Conservation (phyloP, 2,113 vertebrate species). For the Ascaphus truei region DNA sequence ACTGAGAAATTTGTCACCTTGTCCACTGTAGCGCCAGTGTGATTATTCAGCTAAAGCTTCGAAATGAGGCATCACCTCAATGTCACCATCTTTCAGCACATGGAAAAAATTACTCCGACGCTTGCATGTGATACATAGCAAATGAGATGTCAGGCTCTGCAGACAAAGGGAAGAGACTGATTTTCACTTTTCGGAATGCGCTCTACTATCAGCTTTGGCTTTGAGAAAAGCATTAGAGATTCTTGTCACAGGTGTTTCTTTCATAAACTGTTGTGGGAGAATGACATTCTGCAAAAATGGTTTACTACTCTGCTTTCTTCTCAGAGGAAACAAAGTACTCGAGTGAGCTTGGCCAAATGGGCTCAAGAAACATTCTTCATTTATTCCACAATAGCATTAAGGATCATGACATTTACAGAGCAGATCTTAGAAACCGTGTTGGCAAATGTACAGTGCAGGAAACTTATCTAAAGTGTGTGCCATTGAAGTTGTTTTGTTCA, state of each 20-base stretch:
- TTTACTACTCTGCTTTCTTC: constrained; percentile 74
- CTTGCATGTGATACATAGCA: constrained; percentile 79
- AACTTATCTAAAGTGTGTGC: constrained; percentile 60
- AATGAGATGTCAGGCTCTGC: constrained; percentile 77
- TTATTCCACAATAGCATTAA: constrained; percentile 65
- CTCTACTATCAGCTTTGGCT: constrained; percentile 67
- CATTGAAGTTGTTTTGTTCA: constrained; percentile 50
- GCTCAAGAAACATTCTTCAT: constrained; percentile 66
- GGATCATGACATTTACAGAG: constrained; percentile 65
- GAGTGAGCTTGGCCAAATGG: constrained; percentile 65
- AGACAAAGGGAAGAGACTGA: constrained; percentile 63
- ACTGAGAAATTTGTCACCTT: constrained; percentile 58
- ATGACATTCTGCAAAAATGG: constrained; percentile 74
- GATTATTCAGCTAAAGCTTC: constrained; percentile 84
- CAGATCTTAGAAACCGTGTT: constrained; percentile 67
- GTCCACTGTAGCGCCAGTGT: constrained; percentile 66
- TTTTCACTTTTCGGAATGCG: constrained; percentile 67
- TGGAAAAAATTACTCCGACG: constrained; percentile 71
- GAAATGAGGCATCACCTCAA: constrained; percentile 74
- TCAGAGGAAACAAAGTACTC: constrained; percentile 67
- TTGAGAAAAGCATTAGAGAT: constrained; percentile 74
- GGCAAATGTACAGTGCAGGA: constrained; percentile 58
- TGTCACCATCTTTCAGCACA: constrained; percentile 67
- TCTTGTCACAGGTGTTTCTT: constrained; percentile 83
- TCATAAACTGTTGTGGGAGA: constrained; percentile 79